phyloP scores from a whole-genome alignment of 1,140 invertebrate species.

The Brachionus rubens region DNA sequence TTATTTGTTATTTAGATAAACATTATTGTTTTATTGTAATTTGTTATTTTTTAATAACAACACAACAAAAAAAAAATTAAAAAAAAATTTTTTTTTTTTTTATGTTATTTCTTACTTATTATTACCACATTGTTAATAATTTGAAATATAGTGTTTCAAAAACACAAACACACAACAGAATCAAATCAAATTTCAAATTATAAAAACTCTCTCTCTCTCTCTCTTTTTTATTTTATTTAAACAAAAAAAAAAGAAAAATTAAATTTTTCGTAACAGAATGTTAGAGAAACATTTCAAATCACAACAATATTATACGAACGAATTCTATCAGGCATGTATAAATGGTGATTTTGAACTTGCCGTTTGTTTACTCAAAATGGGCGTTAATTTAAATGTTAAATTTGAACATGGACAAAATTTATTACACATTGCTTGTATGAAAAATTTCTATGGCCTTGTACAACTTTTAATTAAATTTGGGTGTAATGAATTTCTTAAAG shows the following conservation, averaged over 20 bases:
- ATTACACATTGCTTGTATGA: conserved; percentile 33
- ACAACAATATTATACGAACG: conserved; percentile 29
- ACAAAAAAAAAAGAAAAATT: conserved; percentile 17
- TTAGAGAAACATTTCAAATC: conserved; percentile 38
- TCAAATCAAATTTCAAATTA: background rate
- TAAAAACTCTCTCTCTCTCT: background rate
- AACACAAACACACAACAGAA: conserved; percentile 6
- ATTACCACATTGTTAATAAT: background rate
- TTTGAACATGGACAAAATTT: conserved; percentile 33
- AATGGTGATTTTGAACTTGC: conserved; percentile 44
- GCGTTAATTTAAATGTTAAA: conserved; percentile 28
- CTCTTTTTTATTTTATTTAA: background rate
- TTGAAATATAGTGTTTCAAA: conserved; percentile 14
- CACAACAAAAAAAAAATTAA: background rate
- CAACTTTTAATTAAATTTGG: conserved; percentile 40
- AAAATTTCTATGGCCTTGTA: conserved; percentile 42
- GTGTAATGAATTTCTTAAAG: conserved; percentile 34
- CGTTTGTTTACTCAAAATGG: background rate
- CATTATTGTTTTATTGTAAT: background rate
- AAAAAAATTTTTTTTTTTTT: background rate
- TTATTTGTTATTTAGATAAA: conserved; percentile 38
- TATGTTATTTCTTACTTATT: conserved; percentile 13
- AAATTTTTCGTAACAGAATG: background rate
- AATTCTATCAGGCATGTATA: conserved; percentile 33
- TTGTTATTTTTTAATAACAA: background rate